phyloP scores from a whole-genome alignment of 2,888 invertebrate species.

The Marasmarcha lunaedactyla region DNA sequence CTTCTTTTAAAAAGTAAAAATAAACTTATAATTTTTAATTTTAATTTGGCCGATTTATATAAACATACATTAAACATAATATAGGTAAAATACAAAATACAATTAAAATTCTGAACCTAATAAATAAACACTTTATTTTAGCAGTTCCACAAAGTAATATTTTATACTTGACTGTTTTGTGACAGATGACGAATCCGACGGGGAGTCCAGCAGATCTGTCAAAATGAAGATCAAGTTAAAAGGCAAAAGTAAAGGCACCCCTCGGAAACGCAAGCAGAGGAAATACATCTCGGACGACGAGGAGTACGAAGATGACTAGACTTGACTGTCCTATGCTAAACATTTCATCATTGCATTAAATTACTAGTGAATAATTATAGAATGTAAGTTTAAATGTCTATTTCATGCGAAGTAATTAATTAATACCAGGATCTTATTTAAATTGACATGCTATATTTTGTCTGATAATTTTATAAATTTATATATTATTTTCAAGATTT shows the following conservation, averaged over 20 bases:
- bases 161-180: no score
- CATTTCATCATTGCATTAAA: background rate
- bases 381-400: background rate
- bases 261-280: slow-evolving; percentile 68
- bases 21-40: no score
- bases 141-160: no score
- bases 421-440: background rate
- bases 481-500: background rate
- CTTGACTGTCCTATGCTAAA: slow-evolving; percentile 23
- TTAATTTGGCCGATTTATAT: no score
- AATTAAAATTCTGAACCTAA: no score
- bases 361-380: slow-evolving; percentile 2
- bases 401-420: background rate
- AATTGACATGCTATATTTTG: slow-evolving; percentile 4
- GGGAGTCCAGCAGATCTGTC: slow-evolving; percentile 71
- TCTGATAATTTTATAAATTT: background rate
- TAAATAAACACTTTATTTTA: no score
- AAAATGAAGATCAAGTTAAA: slow-evolving; percentile 83
- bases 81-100: no score
- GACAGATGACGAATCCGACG: slow-evolving; percentile 71
- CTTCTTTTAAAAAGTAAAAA: no score
- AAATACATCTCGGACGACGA: slow-evolving; percentile 77
- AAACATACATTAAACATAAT: no score
- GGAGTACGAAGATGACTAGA: slow-evolving; percentile 71
- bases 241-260: slow-evolving; percentile 58